phyloP scores from a whole-genome alignment of 2,113 vertebrate species.

The Coregonus clupeaformis region DNA sequence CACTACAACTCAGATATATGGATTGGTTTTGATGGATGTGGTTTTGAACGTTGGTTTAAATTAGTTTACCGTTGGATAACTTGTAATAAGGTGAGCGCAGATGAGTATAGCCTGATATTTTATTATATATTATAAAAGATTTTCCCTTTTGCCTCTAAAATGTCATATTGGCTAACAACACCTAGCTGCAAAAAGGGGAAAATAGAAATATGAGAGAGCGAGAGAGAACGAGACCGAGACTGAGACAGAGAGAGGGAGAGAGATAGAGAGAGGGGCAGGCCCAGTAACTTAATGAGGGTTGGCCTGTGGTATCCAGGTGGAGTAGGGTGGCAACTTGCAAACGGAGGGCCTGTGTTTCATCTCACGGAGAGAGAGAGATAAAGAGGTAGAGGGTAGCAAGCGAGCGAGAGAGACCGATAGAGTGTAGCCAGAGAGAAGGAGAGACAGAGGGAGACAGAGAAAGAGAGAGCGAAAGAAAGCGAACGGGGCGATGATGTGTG shows the following conservation, averaged over 20 bases:
- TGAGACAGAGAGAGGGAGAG: neutral
- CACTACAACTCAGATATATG: too few species aligned
- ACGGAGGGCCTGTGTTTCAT: slow-evolving; percentile 1
- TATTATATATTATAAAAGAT: too few species aligned
- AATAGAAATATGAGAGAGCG: neutral
- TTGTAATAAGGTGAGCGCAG: too few species aligned
- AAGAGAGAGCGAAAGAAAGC: neutral
- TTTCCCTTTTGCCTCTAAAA: too few species aligned
- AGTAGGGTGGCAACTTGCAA: neutral
- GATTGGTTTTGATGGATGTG: too few species aligned
- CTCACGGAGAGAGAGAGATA: neutral
- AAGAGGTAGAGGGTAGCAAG: neutral
- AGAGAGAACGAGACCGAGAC: neutral
- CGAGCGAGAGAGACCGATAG: neutral
- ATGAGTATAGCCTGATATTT: too few species aligned
- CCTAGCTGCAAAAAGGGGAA: too few species aligned
- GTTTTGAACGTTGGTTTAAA: too few species aligned
- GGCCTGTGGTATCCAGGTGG: neutral
- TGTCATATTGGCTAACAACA: too few species aligned
- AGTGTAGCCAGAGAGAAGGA: neutral
- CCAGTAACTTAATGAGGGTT: neutral
- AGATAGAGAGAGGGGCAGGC: neutral
- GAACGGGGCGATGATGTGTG: slow-evolving; percentile 26
- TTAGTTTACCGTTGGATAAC: too few species aligned
- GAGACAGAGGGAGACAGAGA: neutral